Evolutionary conservation across 1,140 invertebrate genomes (phyloP).

Genomic region (Drosophila gunungcola): DNA sequence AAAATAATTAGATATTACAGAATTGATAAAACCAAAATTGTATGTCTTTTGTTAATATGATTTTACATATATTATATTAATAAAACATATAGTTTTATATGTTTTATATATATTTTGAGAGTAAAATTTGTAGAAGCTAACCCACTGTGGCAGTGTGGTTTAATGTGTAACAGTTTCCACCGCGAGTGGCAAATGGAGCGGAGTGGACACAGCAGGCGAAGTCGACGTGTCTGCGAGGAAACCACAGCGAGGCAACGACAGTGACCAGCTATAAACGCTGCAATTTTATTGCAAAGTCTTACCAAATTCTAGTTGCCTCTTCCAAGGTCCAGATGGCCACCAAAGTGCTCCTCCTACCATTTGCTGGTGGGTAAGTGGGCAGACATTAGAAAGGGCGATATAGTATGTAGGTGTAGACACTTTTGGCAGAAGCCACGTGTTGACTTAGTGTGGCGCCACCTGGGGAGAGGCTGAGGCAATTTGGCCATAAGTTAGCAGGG

Average conservation of each 20-base stretch:
- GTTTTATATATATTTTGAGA: too few relatives aligned
- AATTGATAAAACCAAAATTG: too few relatives aligned
- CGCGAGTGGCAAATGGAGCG: conserved; percentile 46
- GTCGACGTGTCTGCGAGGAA: conserved; percentile 31
- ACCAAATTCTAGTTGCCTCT: conserved; percentile 28
- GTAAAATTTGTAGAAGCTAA: too few relatives aligned
- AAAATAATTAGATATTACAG: too few relatives aligned
- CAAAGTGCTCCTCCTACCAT: conserved; percentile 27
- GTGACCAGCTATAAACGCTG: conserved; percentile 64
- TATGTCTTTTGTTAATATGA: too few relatives aligned
- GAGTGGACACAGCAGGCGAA: conserved; percentile 24
- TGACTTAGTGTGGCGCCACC: conserved; percentile 36
- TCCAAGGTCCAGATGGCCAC: conserved; percentile 40
- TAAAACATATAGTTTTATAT: too few relatives aligned
- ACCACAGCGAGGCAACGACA: conserved; percentile 41
- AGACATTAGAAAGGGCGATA: neutral
- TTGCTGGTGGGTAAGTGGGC: neutral
- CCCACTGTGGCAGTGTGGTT: conserved; percentile 10
- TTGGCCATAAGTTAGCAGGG: conserved; percentile 15
- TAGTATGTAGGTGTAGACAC: conserved; percentile 7
- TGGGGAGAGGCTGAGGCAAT: conserved; percentile 13
- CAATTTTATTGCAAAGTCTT: conserved; percentile 58
- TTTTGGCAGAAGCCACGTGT: conserved; percentile 44
- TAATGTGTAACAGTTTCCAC: conserved; percentile 45
- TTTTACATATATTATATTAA: too few relatives aligned